Conservation (phyloP, 2,797 vertebrate genomes). For the Labeo calbasu region DNA sequence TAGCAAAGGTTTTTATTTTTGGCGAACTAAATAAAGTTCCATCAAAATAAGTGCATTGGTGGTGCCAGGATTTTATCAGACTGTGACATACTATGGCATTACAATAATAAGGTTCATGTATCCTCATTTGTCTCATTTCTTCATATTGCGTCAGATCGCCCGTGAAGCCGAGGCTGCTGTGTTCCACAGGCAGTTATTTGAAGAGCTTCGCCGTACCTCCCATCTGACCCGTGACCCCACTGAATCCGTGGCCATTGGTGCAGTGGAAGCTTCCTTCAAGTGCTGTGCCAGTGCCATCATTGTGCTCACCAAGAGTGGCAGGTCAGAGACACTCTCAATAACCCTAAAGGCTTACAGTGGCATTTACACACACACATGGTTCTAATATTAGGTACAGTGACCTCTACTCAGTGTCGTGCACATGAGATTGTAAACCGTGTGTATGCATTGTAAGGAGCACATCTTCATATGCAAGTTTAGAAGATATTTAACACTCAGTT, state of each 20-base stretch:
- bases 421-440: neutral
- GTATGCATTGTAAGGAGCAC: neutral
- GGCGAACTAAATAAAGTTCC: neutral
- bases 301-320: slow-evolving; percentile 96
- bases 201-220: slow-evolving; percentile 91
- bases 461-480: neutral
- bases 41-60: neutral
- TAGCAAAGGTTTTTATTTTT: neutral
- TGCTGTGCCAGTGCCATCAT: slow-evolving; percentile 96
- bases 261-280: slow-evolving; percentile 98
- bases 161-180: slow-evolving; percentile 98
- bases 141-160: slow-evolving; percentile 83
- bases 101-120: neutral
- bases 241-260: slow-evolving; percentile 91
- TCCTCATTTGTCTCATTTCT: neutral
- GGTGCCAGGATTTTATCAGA: neutral
- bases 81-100: neutral
- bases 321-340: slow-evolving; percentile 72
- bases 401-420: neutral
- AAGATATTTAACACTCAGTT: neutral
- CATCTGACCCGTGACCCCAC: slow-evolving; percentile 96
- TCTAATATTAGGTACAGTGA: slow-evolving; percentile 28
- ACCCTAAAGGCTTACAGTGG: neutral
- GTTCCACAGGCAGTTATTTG: slow-evolving; percentile 97
- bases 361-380: slow-evolving; percentile 5